Base-by-base conservation (phyloP, 2,797 vertebrate species). In the Macropodus opercularis region DNA sequence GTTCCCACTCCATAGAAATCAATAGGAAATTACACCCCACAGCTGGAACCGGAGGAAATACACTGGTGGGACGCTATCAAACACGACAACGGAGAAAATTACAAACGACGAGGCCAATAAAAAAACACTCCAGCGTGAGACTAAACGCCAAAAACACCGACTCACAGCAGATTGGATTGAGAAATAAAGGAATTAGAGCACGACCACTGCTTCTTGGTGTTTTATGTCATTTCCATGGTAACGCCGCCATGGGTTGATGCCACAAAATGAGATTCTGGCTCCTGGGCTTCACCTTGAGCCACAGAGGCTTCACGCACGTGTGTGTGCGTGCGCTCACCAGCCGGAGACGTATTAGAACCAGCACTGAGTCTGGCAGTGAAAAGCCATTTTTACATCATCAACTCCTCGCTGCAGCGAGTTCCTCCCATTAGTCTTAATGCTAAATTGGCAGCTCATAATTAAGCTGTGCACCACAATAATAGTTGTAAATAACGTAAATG, bases 11-110 rank as follows among this genome's bases (percentile, higher is more conserved):
- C 15, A 23, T 19, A 32, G 40, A 68, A 63, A 72, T 69, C 61
- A 36, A 57, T 57, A 58, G 6, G 32, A 44, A 62, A 72, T 60
- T 57, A 70, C 39, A 63, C 40, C 23, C 12, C 3, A 6, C 72
- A 61, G 50, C 31, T 55, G 63, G 52, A 81, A 44, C 15, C 44
- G 1, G 41, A 63, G 47, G 41, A 72, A 66, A 72, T 0, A 6
- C 41, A 19, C 18, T 10, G 15, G 14, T 21, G 26, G 57, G 34
- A 49, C 52, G 24, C 54, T 38, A 19, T 52, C 13, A 44, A 48
- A 47, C 24, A 44, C 34, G 12, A 31, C 36, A 59, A 34, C 6
- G 14, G 44, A 57, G 57, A 35, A 60, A 51, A 66, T 27, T 22
- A 63, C 61, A 44, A 67, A 64, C 19, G 27, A 23, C 2, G 24